Conservation (phyloP, 2,888 invertebrate genomes). For the Drosophila sordidula region DNA sequence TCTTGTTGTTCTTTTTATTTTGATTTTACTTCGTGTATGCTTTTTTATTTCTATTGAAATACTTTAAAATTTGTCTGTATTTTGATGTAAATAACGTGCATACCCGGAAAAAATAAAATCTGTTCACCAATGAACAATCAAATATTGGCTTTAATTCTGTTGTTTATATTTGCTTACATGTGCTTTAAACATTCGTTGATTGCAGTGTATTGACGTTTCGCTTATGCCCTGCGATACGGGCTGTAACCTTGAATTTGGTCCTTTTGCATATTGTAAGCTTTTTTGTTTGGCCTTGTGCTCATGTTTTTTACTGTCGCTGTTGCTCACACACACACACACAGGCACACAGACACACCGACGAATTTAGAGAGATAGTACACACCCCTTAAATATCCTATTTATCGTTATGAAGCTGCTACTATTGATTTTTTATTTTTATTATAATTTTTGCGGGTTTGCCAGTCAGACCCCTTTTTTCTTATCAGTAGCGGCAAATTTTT, state of each 20-base stretch:
- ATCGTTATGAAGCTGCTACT: conserved; percentile 21
- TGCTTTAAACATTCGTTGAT: neutral
- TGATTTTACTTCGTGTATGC: too few relatives aligned
- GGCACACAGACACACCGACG: conserved; percentile 16
- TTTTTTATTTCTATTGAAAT: too few relatives aligned
- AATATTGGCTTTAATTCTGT: too few relatives aligned
- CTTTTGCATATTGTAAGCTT: conserved; percentile 54
- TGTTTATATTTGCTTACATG: too few relatives aligned
- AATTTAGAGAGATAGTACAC: conserved; percentile 11
- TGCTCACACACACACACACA: conserved; percentile 15
- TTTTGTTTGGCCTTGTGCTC: conserved; percentile 71
- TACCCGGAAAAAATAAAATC: too few relatives aligned
- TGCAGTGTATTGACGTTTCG: conserved; percentile 21
- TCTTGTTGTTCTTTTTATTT: too few relatives aligned
- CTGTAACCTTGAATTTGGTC: conserved; percentile 56
- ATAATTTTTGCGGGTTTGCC: conserved; percentile 11
- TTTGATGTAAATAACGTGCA: too few relatives aligned
- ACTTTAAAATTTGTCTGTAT: too few relatives aligned
- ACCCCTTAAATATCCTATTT: conserved; percentile 26
- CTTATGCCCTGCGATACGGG: neutral
- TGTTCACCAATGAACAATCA: too few relatives aligned
- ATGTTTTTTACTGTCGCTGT: conserved; percentile 51
- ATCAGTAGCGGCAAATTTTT: conserved; percentile 6
- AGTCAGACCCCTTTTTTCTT: conserved; percentile 38
- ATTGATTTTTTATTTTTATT: conserved; percentile 37